phyloP scores from a whole-genome alignment of 2,797 vertebrate species.

The Cichlasoma orientale region DNA sequence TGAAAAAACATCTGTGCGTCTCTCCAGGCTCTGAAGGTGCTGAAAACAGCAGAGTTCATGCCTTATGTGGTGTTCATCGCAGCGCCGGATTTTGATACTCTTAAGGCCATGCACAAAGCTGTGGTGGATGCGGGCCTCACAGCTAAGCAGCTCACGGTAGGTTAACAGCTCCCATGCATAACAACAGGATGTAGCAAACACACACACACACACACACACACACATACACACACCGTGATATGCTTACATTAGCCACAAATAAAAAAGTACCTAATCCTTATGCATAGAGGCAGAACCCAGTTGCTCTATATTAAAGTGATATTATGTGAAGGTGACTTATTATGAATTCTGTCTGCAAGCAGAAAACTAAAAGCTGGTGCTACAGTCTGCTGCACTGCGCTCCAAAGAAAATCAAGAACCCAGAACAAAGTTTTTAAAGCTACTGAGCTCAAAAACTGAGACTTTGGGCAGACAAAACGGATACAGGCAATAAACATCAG shows the following conservation, averaged over 20 bases:
- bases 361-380: neutral
- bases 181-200: neutral
- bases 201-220: neutral
- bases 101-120: slow-evolving; percentile 95
- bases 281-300: neutral
- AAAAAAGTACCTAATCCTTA: neutral
- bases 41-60: slow-evolving; percentile 98
- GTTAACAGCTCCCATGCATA: slow-evolving; percentile 16
- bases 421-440: neutral
- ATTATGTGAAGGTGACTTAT: neutral
- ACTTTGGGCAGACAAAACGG: too few species aligned
- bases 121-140: slow-evolving; percentile 95
- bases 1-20: slow-evolving; percentile 4
- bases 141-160: slow-evolving; percentile 94
- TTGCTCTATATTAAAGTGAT: neutral
- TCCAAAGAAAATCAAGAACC: neutral
- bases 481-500: neutral
- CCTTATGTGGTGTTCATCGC: slow-evolving; percentile 97
- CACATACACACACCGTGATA: neutral
- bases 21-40: slow-evolving; percentile 91
- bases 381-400: neutral
- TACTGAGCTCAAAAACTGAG: neutral
- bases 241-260: neutral
- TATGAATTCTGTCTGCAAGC: neutral
- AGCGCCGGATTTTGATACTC: slow-evolving; percentile 92